Base-by-base conservation (phyloP, 1,140 invertebrate genomes). In the Drosophila leontia region DNA sequence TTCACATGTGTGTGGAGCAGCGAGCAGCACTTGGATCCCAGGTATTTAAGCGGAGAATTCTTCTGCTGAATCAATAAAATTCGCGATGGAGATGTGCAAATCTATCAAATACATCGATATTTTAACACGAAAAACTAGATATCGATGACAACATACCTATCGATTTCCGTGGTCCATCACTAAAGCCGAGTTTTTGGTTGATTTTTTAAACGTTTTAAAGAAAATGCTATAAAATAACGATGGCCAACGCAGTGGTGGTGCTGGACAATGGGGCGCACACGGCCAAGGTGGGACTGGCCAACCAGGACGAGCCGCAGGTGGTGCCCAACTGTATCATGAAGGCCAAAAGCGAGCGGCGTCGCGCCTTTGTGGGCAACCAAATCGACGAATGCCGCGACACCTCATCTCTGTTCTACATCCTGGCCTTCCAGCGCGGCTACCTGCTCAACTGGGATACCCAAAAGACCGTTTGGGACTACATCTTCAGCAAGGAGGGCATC, bases 311-410 rank as follows among this genome's bases (percentile, higher is more conserved):
- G 67, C 96, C 97, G 2, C 96, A 76, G 41, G 72, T 88, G 17
- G 95, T 99, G 78, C 98, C 98, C 4, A 99, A 99, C 93, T 98
- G 97, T 84, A 98, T 99, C 37, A 98, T 98, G 95, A 99, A 99
- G 95, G 98, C 98, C 1, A 99, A 99, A 93, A 98, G 97, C 81
- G 99, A 99, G 92, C 93, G 97, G 57, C 95, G 98, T 2, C 94
- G 99, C 63, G 96, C 97, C 2, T 99, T 99, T 92, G 96, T 99
- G 48, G 98, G 97, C 0, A 96, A 97, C 93, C 98, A 97, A 94
- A 96, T 99, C 23, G 97, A 99, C 68, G 98, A 99, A 77, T 99
- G 98, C 91, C 95, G 98, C 51, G 99, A 99, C 93, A 96, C 97
- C 4, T 99, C 98, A 0, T 97, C 98, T 3, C 93, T 99, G 1